A percentile compares a stretch with the other conserved stretches of the same genome.
Evolutionary conservation across 2,113 vertebrate genomes (phyloP).

Genomic region (Phocoena phocoena): DNA sequence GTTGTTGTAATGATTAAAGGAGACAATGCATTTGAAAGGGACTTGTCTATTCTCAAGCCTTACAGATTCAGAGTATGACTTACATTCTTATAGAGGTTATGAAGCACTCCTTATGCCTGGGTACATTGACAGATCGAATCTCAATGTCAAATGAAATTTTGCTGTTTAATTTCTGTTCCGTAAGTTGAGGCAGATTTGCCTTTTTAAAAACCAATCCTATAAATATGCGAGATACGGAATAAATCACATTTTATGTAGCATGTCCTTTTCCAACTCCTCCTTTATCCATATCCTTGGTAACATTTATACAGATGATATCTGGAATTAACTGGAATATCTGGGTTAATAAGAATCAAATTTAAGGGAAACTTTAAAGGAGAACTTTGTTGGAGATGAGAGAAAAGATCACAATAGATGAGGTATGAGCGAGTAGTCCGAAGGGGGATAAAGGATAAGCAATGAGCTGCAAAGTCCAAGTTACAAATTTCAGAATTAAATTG

Average conservation of each 20-base stretch:
- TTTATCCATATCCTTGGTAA: constrained; percentile 3
- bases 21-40: constrained; percentile 27
- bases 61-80: background rate
- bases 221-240: background rate
- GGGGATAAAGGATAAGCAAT: background rate
- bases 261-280: background rate
- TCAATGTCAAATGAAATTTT: background rate
- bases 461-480: constrained; percentile 37
- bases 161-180: constrained; percentile 44
- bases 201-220: background rate
- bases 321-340: constrained; percentile 34
- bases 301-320: background rate
- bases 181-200: background rate
- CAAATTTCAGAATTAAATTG: constrained; percentile 52
- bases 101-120: background rate
- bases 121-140: background rate
- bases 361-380: constrained; percentile 19
- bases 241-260: background rate
- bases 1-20: background rate
- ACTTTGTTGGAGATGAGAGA: background rate
- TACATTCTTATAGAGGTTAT: background rate
- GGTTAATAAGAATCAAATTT: constrained; percentile 47
- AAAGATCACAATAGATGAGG: constrained; percentile 14
- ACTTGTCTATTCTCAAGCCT: background rate
- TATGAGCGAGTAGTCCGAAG: background rate